A percentile compares a stretch with the other conserved stretches of the same genome.
Conservation (phyloP, 2,113 vertebrate genomes). For the Zosterops lateralis region DNA sequence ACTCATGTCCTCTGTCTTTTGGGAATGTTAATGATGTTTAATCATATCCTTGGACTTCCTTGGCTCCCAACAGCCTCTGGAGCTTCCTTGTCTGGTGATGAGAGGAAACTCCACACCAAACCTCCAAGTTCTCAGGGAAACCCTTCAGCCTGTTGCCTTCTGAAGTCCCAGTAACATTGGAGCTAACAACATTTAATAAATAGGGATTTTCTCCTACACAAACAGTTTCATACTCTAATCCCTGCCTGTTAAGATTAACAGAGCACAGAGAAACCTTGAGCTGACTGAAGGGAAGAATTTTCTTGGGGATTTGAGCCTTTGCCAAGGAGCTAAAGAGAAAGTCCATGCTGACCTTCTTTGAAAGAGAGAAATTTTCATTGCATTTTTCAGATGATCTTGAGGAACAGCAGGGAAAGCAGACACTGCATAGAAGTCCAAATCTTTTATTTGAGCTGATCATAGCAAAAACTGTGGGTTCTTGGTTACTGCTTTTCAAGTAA, state of each 20-base stretch:
- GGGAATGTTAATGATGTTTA: neutral
- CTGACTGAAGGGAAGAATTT: slow-evolving; percentile 38
- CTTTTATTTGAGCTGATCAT: neutral
- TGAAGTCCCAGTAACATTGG: neutral
- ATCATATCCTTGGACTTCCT: accelerated
- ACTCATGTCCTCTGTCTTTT: neutral
- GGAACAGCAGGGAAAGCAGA: neutral
- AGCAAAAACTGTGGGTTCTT: neutral
- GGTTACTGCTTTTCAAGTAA: neutral
- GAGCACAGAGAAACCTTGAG: slow-evolving; percentile 43
- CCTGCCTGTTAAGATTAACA: slow-evolving; percentile 19
- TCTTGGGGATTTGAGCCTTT: slow-evolving; percentile 58
- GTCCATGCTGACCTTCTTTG: slow-evolving; percentile 45
- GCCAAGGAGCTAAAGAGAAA: slow-evolving; percentile 44
- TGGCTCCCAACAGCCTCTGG: neutral
- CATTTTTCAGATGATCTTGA: slow-evolving; percentile 12
- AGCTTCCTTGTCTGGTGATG: neutral
- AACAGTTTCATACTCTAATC: slow-evolving; percentile 37
- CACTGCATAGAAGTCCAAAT: neutral
- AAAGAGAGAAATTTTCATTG: slow-evolving; percentile 2
- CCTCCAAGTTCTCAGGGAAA: neutral
- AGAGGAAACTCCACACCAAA: neutral
- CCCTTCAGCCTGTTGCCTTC: neutral
- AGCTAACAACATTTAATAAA: slow-evolving; percentile 2
- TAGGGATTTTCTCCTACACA: slow-evolving; percentile 40